Percentiles rank a stretch among this genome's conserved stretches.
phyloP scores from a whole-genome alignment of 2,113 vertebrate species.

The Nycticryphes semicollaris region DNA sequence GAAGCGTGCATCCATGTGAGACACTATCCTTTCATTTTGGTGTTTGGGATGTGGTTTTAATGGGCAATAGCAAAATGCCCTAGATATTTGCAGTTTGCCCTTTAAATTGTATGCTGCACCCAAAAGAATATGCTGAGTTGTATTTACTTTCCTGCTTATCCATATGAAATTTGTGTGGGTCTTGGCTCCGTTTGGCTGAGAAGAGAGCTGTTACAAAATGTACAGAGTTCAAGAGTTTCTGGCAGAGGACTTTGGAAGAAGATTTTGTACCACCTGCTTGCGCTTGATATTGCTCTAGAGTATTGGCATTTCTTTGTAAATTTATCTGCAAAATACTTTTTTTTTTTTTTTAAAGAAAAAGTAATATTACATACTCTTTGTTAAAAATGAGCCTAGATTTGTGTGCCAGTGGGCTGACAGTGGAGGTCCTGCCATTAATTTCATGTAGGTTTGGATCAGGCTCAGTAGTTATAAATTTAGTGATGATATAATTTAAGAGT shows the following conservation, averaged over 20 bases:
- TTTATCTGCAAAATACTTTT: background rate
- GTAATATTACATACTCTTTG: background rate
- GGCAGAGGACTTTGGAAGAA: conserved; percentile 8
- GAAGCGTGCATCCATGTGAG: background rate
- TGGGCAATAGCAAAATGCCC: background rate
- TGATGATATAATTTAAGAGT: background rate
- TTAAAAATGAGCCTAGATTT: background rate
- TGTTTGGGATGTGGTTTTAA: background rate
- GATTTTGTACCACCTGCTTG: background rate
- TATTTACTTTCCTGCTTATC: conserved; percentile 20
- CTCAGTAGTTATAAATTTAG: background rate
- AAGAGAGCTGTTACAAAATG: background rate
- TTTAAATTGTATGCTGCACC: background rate
- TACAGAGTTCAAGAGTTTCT: conserved; percentile 6
- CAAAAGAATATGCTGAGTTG: background rate
- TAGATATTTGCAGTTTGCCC: background rate
- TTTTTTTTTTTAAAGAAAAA: background rate
- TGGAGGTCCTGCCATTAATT: background rate
- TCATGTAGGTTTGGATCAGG: background rate
- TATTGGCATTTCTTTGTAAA: background rate
- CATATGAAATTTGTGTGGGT: background rate
- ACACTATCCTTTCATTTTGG: background rate
- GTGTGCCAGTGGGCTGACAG: background rate
- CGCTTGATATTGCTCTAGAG: background rate
- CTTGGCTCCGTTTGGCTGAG: background rate